phyloP scores from a whole-genome alignment of 2,888 invertebrate genomes.

The Ephialtes manifestator region DNA sequence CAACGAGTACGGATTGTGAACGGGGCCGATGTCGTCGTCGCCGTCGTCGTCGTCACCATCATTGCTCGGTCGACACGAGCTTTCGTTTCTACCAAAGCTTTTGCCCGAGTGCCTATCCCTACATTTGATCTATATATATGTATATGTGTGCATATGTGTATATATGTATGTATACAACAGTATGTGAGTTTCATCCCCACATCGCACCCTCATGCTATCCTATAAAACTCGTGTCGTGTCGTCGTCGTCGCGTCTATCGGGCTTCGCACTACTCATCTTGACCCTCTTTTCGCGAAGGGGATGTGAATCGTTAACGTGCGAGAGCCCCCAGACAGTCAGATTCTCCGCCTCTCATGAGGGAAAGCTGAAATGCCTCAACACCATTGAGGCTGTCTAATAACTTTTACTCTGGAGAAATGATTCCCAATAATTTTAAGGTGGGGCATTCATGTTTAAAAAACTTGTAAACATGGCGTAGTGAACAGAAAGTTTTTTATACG shows the following conservation, averaged over 20 bases:
- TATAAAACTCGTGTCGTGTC: constrained; percentile 72
- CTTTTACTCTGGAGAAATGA: not conserved
- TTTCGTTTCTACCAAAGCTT: constrained; percentile 49
- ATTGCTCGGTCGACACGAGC: constrained; percentile 41
- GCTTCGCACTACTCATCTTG: constrained; percentile 75
- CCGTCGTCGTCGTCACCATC: constrained; percentile 42
- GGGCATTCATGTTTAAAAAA: no score
- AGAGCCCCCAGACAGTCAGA: constrained; percentile 10
- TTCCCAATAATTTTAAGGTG: no score
- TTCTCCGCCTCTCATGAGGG: not conserved
- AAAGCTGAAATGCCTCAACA: not conserved
- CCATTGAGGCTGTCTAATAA: not conserved
- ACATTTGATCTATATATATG: constrained; percentile 16
- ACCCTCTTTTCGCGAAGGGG: constrained; percentile 72
- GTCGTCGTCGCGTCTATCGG: constrained; percentile 68
- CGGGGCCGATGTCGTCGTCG: constrained; percentile 64
- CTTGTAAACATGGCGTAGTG: no score
- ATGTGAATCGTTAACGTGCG: constrained; percentile 64
- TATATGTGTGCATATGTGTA: not conserved
- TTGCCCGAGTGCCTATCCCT: constrained; percentile 31
- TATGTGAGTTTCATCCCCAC: constrained; percentile 28
- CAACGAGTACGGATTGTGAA: constrained; percentile 69
- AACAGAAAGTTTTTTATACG: no score
- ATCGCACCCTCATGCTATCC: constrained; percentile 68
- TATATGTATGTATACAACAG: constrained; percentile 5